phyloP scores from a whole-genome alignment of 2,113 vertebrate genomes.

The Hystrix brachyura region DNA sequence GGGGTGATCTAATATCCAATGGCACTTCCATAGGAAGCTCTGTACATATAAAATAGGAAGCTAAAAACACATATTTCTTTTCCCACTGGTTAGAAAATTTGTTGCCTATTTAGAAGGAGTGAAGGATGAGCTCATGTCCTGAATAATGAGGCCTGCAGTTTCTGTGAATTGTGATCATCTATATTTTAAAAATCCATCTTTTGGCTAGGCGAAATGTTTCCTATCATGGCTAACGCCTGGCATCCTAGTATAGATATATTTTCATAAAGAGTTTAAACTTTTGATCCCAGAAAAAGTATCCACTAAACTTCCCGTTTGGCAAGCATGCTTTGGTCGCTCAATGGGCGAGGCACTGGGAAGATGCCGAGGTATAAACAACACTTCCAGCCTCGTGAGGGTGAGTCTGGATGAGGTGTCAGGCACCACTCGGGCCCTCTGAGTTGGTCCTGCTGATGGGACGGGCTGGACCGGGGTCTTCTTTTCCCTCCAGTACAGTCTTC shows the following conservation, averaged over 20 bases:
- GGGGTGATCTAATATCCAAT: background rate
- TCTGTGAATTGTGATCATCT: background rate
- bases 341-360: background rate
- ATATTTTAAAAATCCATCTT: background rate
- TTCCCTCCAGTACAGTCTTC: background rate
- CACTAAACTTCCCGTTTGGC: background rate
- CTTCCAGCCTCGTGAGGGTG: background rate
- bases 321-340: background rate
- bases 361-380: conserved; percentile 6
- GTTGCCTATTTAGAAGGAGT: background rate
- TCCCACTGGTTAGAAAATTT: background rate
- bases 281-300: background rate
- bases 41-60: background rate
- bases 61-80: background rate
- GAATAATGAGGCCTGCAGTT: background rate
- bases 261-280: background rate
- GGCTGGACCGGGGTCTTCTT: background rate
- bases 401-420: background rate
- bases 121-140: background rate
- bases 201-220: background rate
- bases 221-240: background rate
- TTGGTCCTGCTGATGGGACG: background rate
- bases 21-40: background rate
- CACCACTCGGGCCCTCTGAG: background rate
- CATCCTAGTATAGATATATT: background rate